These are phyloP conservation scores for Pseudorhiza aurosa DNA, from an alignment of 30 jellyfish, hydroid and myxozoan species.

Conservation along the genomic window DNA sequence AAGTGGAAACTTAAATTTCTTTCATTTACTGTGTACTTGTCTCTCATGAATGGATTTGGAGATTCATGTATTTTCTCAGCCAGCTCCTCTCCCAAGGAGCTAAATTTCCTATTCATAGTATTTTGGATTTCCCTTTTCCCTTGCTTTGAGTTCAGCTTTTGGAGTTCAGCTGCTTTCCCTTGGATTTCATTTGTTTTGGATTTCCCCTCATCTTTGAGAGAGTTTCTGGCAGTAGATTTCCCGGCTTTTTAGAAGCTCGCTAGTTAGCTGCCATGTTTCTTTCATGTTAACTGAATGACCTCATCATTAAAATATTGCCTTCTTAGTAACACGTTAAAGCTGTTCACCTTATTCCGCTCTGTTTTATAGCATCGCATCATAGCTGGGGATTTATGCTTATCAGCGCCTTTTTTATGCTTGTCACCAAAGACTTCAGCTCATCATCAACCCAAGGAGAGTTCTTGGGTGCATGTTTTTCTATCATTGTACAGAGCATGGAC, in stretches of 20 bases:
- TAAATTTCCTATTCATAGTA: background rate
- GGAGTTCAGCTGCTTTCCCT: too few relatives aligned
- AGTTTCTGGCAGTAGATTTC: background rate
- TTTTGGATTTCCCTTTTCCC: background rate
- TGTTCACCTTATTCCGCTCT: constrained; percentile 13
- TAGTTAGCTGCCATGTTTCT: background rate
- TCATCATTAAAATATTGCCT: background rate
- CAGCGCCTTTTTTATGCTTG: constrained; percentile 11
- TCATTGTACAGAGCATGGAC: background rate
- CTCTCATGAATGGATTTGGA: constrained; percentile 4
- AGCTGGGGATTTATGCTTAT: constrained; percentile 24
- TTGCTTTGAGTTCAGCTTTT: too few relatives aligned
- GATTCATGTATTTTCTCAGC: constrained; percentile 3
- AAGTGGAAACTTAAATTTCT: background rate
- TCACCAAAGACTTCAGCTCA: constrained; percentile 6
- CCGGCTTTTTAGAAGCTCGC: background rate
- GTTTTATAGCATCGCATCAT: constrained; percentile 24
- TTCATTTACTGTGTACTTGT: background rate
- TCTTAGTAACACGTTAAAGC: background rate
- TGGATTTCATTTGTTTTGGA: background rate
- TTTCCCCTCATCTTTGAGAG: background rate
- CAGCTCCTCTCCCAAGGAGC: background rate
- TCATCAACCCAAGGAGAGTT: constrained; percentile 13
- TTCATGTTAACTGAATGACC: background rate
- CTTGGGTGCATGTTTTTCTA: constrained; percentile 24